These are phyloP conservation scores for Bos javanicus DNA, from an alignment of 2,113 vertebrate genomes.

Conservation along the genomic window DNA sequence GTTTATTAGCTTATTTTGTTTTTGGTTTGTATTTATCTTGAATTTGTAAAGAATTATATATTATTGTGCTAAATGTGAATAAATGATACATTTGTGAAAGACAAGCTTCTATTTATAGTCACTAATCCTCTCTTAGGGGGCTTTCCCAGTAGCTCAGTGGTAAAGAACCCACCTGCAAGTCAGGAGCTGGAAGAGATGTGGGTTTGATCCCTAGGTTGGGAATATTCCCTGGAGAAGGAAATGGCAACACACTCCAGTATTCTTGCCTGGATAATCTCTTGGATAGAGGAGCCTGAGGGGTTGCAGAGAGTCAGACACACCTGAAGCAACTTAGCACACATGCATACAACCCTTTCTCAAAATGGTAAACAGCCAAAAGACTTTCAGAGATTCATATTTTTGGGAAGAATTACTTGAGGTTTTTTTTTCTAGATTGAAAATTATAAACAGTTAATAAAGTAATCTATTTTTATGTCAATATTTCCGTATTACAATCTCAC, in stretches of 20 bases:
- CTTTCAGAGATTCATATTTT: background rate
- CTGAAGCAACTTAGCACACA: background rate
- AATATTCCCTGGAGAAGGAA: background rate
- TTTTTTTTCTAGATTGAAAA: background rate
- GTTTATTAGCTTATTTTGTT: background rate
- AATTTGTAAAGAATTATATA: background rate
- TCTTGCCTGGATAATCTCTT: background rate
- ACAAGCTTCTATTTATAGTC: background rate
- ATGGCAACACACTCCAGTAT: background rate
- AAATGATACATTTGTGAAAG: background rate
- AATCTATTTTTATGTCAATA: background rate
- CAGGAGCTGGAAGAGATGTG: background rate
- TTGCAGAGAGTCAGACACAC: background rate
- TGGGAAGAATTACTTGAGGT: background rate
- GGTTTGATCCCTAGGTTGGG: background rate
- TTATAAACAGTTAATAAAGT: background rate
- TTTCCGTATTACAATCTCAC: background rate
- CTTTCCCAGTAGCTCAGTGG: background rate
- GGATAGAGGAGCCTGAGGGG: background rate
- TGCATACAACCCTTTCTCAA: background rate
- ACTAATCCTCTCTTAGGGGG: background rate
- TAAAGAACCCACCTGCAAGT: background rate
- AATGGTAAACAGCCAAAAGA: background rate
- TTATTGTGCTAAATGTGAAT: background rate
- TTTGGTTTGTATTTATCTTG: background rate